Conservation (phyloP, 37 sponge, comb jelly and placozoan species). For the Halichondria panicea region DNA sequence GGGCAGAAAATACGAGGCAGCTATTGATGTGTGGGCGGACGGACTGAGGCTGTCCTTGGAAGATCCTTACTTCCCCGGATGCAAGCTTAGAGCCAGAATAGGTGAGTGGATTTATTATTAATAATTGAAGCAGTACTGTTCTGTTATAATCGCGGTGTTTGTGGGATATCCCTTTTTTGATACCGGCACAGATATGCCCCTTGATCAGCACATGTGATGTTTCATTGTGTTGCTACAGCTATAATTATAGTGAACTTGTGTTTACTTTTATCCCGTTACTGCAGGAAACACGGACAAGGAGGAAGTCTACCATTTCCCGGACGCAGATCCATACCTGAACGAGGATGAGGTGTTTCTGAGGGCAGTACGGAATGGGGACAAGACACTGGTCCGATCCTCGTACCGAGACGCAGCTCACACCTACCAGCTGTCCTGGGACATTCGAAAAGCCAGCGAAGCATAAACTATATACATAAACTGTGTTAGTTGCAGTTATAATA, state of each 20-base stretch:
- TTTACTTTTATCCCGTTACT: background rate
- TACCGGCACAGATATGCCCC: too few species aligned
- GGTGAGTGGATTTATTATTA: slow-evolving; percentile 12
- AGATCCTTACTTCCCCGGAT: slow-evolving; percentile 69
- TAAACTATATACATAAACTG: too few species aligned
- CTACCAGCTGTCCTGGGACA: slow-evolving; percentile 78
- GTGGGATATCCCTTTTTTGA: too few species aligned
- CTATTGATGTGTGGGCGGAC: slow-evolving; percentile 82
- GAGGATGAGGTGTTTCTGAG: slow-evolving; percentile 67
- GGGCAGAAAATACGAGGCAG: slow-evolving; percentile 67
- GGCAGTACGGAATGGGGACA: slow-evolving; percentile 49
- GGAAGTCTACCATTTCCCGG: slow-evolving; percentile 50
- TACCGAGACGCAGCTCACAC: slow-evolving; percentile 78
- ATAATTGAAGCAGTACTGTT: too few species aligned
- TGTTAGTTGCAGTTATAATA: too few species aligned
- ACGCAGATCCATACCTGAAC: slow-evolving; percentile 78
- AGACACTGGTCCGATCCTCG: slow-evolving; percentile 26
- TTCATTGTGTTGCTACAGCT: background rate
- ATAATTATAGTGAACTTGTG: background rate
- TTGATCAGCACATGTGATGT: background rate
- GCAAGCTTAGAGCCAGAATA: slow-evolving; percentile 49
- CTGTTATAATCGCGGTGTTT: too few species aligned
- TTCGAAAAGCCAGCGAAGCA: slow-evolving; percentile 37
- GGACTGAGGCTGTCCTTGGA: slow-evolving; percentile 71
- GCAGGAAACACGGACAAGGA: too few species aligned